Evolutionary conservation across 2,888 invertebrate species (phyloP).

Genomic region (Diarsia rubi): DNA sequence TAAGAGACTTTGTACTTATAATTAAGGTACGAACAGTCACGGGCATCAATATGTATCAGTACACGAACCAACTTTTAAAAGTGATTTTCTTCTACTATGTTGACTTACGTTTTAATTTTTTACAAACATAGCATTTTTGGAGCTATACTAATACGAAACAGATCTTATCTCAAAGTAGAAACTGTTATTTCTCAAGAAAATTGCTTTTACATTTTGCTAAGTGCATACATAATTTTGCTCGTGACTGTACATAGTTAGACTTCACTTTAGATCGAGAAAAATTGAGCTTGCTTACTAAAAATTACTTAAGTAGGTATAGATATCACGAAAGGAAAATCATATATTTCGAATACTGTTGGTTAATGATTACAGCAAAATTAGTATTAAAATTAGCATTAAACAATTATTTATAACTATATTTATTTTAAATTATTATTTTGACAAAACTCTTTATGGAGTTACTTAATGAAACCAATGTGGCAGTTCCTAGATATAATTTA

Average conservation of each 20-base stretch:
- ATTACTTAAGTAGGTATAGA: not conserved
- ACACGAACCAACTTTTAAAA: too few species aligned
- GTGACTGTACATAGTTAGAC: not conserved
- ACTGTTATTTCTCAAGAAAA: too few species aligned
- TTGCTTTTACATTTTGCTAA: too few species aligned
- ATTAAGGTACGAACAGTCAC: not conserved
- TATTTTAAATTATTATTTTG: conserved; percentile 30
- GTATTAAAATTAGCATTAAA: conserved; percentile 46
- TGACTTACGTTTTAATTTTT: too few species aligned
- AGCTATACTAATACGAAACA: too few species aligned
- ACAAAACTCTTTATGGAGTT: conserved; percentile 6
- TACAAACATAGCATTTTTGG: too few species aligned
- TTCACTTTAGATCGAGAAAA: not conserved
- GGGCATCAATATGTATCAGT: too few species aligned
- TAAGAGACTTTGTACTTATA: conserved; percentile 6
- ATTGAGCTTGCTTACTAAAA: not conserved
- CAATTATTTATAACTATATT: conserved; percentile 9
- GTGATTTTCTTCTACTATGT: too few species aligned
- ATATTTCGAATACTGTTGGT: conserved; percentile 17
- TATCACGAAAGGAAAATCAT: not conserved
- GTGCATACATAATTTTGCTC: too few species aligned
- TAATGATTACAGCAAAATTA: conserved; percentile 10
- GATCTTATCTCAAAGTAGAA: too few species aligned
- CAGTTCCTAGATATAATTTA: not conserved
- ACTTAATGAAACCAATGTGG: not conserved